Conservation (phyloP, 2,797 vertebrate genomes). For the Macropus fuliginosus region DNA sequence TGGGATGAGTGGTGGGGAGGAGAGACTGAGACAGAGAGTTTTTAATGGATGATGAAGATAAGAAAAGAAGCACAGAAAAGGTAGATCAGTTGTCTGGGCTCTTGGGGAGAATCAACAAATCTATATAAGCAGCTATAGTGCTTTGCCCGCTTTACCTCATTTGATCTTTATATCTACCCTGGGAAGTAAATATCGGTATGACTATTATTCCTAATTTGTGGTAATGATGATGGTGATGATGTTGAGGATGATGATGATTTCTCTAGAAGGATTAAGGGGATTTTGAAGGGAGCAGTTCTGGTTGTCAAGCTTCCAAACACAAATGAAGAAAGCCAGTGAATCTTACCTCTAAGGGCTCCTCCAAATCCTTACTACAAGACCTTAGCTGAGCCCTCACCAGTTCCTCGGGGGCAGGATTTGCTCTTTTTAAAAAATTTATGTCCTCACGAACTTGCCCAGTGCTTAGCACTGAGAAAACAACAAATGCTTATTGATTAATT, state of each 20-base stretch:
- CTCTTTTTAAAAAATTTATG: neutral
- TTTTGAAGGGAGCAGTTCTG: neutral
- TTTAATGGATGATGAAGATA: neutral
- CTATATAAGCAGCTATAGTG: neutral
- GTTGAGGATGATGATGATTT: too few relatives aligned
- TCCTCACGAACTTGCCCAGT: neutral
- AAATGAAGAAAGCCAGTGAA: neutral
- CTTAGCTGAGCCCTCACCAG: neutral
- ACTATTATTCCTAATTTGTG: neutral
- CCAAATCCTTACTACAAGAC: neutral
- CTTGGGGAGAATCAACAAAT: neutral
- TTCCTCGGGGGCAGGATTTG: neutral
- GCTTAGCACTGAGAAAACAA: neutral
- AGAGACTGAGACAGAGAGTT: neutral
- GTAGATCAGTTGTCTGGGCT: neutral
- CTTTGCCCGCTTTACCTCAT: neutral
- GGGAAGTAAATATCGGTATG: neutral
- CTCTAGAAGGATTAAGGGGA: neutral
- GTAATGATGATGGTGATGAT: neutral
- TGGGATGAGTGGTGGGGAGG: neutral
- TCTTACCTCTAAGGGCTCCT: too few relatives aligned
- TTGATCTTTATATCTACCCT: neutral
- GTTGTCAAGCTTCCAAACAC: neutral
- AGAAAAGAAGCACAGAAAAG: neutral
- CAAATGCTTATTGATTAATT: neutral